A percentile compares a stretch with the other conserved stretches of the same genome.
Evolutionary conservation across 2,113 vertebrate genomes (phyloP).

Genomic region (Rousettus leschenaultii): DNA sequence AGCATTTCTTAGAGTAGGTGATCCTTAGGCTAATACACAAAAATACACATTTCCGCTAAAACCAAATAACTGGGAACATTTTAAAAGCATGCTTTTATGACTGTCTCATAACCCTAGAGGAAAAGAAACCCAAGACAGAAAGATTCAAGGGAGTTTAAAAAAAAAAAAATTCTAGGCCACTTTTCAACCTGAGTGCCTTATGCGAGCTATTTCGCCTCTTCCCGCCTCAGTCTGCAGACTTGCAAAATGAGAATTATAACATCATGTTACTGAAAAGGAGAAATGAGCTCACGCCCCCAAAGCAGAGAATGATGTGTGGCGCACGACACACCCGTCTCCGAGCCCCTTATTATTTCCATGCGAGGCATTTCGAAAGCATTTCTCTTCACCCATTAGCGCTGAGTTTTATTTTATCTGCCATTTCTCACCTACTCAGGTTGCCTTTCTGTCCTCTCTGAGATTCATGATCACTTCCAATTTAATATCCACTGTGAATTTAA

Average conservation of each 20-base stretch:
- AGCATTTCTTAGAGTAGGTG: not conserved
- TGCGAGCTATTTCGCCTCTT: not conserved
- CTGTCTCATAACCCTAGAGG: not conserved
- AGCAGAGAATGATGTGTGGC: not conserved
- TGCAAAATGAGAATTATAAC: not conserved
- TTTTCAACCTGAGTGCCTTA: not conserved
- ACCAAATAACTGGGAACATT: not conserved
- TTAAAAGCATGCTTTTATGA: not conserved
- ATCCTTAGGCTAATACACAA: not conserved
- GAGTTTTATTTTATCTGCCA: conserved; percentile 23
- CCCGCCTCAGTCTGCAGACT: not conserved
- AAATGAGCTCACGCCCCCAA: not conserved
- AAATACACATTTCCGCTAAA: conserved; percentile 25
- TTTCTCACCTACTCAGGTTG: not conserved
- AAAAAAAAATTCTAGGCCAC: not conserved
- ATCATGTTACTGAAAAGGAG: not conserved
- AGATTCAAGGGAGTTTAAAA: not conserved
- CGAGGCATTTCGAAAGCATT: not conserved
- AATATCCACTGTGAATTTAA: conserved; percentile 70
- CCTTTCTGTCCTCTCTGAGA: conserved; percentile 24
- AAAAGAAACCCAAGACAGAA: not conserved
- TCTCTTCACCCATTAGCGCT: not conserved
- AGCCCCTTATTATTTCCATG: not conserved
- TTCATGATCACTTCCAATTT: conserved; percentile 56
- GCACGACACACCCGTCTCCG: not conserved